Evolutionary conservation across 1,140 invertebrate species (phyloP).

Genomic region (Zaprionus davidi): DNA sequence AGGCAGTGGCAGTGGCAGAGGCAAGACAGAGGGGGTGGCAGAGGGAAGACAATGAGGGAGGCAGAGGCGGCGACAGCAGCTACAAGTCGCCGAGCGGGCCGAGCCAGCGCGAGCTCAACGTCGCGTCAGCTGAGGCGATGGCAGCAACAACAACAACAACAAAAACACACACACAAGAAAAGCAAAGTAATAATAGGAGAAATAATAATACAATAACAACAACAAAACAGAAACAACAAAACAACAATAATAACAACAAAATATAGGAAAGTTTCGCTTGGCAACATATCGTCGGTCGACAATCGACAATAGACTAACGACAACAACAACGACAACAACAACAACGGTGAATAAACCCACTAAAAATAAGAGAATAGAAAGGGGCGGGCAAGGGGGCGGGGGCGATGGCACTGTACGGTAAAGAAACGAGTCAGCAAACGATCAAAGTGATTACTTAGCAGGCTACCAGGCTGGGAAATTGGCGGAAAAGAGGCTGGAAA

Average conservation of each 20-base stretch:
- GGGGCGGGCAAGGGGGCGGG: neutral
- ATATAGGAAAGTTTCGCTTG: conserved; percentile 55
- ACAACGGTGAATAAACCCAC: conserved; percentile 47
- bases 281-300: conserved; percentile 48
- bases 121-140: conserved; percentile 29
- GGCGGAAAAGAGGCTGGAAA: conserved; percentile 1
- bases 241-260: conserved; percentile 14
- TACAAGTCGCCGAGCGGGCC: conserved; percentile 4
- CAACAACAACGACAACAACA: conserved; percentile 18
- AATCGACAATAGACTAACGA: conserved; percentile 36
- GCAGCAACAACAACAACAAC: conserved; percentile 21
- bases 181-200: conserved; percentile 19
- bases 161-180: conserved; percentile 27
- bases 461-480: conserved; percentile 18
- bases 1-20: conserved; percentile 5
- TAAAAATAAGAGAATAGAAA: conserved; percentile 24
- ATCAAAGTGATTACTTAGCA: conserved; percentile 53
- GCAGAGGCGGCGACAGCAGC: conserved; percentile 5
- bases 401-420: neutral
- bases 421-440: conserved; percentile 46
- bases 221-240: conserved; percentile 19
- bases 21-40: neutral
- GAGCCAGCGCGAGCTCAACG: conserved; percentile 27
- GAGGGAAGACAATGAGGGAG: neutral
- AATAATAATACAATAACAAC: conserved; percentile 22